Base-by-base conservation (phyloP, 2,797 vertebrate genomes). In the Sebastes variabilis region DNA sequence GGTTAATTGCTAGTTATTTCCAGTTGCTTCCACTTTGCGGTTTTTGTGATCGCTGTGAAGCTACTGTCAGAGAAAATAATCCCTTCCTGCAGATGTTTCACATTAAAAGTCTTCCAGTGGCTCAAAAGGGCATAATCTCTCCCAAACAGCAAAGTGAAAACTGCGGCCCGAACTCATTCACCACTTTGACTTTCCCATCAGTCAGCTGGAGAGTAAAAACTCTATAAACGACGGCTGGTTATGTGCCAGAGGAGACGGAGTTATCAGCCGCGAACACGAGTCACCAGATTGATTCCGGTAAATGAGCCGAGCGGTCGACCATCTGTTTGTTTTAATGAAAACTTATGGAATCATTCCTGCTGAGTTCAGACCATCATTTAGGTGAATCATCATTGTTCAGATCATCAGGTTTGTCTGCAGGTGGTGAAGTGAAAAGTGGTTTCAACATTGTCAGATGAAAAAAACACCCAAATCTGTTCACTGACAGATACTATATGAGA, bases 321-420 rank as follows among this genome's bases (percentile, higher is more conserved):
- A 80, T 80, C 70, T 77, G 77, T 11, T 49, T 24, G 49, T 27
- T 49, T 60, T 62, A 66, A 70, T 74, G 68, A 42, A 36, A 66
- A 55, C 73, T 12, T 66, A 54, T 56, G 66, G 49, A 72, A 36
- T 52, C 8, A 38, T 25, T 27, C 24, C n/a, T 72, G 75, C 65
- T 65, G 79, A 65, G n/a, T n/a, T 66, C 56, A 64, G 16, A 60
- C 13, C 42, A 10, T 54, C 61, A 7, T 46, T 56, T 3, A 38
- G 60, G 29, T 34, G 12, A 27, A 52, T 30, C 14, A 46, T 34
- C 49, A 4, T 36, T 58, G 56, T 61, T 68, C 71, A 52, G 20
- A 78, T 69, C 30, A 34, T 34, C 71, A 16, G 32, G n/a, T 72
- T 73, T n/a, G 7, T 68, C 34, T 30, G 49, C 49, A 36, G 16